Evolutionary conservation across 2,888 invertebrate species (phyloP).

Genomic region (Drosophila setosimentum): DNA sequence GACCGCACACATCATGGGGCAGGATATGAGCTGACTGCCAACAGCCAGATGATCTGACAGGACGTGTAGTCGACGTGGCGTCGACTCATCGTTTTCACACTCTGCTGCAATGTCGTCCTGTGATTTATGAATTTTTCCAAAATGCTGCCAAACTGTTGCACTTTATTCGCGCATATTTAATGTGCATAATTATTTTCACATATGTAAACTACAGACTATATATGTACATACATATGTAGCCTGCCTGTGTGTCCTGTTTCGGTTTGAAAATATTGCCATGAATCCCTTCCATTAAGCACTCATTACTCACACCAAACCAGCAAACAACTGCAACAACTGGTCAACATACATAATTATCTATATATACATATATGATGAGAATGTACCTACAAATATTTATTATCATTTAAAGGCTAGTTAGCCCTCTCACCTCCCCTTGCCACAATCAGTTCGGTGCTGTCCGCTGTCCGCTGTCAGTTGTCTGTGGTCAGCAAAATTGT

Average conservation of each 20-base stretch:
- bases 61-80: slow-evolving; percentile 26
- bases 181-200: slow-evolving; percentile 63
- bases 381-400: slow-evolving; percentile 15
- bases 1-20: slow-evolving; percentile 36
- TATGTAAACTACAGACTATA: slow-evolving; percentile 50
- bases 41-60: slow-evolving; percentile 51
- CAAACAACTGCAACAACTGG: slow-evolving; percentile 23
- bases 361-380: neutral
- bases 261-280: slow-evolving; percentile 53
- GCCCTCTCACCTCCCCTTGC: neutral
- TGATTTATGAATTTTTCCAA: slow-evolving; percentile 73
- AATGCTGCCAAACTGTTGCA: slow-evolving; percentile 40
- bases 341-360: neutral
- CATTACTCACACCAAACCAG: slow-evolving; percentile 59
- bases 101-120: slow-evolving; percentile 21
- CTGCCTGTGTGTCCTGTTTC: slow-evolving; percentile 19
- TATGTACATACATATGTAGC: slow-evolving; percentile 39
- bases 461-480: slow-evolving; percentile 36
- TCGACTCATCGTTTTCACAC: slow-evolving; percentile 56
- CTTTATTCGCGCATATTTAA: slow-evolving; percentile 57
- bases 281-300: slow-evolving; percentile 68
- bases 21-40: slow-evolving; percentile 49
- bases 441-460: too few species aligned
- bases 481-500: slow-evolving; percentile 49
- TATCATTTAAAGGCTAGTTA: slow-evolving; percentile 33